A percentile compares a stretch with the other conserved stretches of the same genome.
Conservation (phyloP, 2,888 invertebrate species). For the Dicyrtomina minuta region DNA sequence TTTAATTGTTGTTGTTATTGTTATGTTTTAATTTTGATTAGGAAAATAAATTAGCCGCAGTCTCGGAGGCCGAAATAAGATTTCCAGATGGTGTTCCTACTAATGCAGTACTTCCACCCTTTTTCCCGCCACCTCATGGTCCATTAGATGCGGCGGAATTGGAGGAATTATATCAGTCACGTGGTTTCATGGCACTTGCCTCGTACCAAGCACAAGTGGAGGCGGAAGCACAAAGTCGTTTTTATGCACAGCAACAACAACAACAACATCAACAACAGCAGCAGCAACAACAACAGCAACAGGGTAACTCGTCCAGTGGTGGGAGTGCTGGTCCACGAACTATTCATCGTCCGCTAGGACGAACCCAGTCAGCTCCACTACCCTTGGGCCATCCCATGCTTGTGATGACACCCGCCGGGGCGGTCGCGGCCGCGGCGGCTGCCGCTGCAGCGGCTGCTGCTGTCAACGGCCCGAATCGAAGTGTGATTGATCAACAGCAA, state of each 20-base stretch:
- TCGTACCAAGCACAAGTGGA: conserved; percentile 49
- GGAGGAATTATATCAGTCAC: conserved; percentile 57
- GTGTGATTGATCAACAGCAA: conserved; percentile 54
- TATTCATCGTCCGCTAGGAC: conserved; percentile 69
- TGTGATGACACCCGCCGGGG: conserved; percentile 42
- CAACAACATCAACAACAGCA: conserved; percentile 33
- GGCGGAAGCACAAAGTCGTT: conserved; percentile 63
- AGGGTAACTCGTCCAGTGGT: conserved; percentile 4
- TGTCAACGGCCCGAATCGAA: conserved; percentile 58
- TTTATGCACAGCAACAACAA: conserved; percentile 42
- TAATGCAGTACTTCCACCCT: conserved; percentile 65
- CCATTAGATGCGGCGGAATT: conserved; percentile 54
- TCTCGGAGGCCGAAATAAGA: conserved; percentile 77
- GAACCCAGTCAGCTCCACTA: conserved; percentile 91
- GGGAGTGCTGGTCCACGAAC: conserved; percentile 34
- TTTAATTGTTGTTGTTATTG: not conserved
- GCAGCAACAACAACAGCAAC: conserved; percentile 26
- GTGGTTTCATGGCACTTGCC: conserved; percentile 53
- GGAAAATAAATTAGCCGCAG: conserved; percentile 62
- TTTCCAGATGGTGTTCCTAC: conserved; percentile 59
- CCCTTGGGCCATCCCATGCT: conserved; percentile 87
- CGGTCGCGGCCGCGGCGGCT: conserved; percentile 42
- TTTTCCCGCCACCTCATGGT: conserved; percentile 64
- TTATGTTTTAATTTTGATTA: conserved; percentile 46
- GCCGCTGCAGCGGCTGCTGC: conserved; percentile 43